These are phyloP conservation scores for Herpailurus yagouaroundi DNA, from an alignment of 2,113 vertebrate genomes.

Conservation along the genomic window DNA sequence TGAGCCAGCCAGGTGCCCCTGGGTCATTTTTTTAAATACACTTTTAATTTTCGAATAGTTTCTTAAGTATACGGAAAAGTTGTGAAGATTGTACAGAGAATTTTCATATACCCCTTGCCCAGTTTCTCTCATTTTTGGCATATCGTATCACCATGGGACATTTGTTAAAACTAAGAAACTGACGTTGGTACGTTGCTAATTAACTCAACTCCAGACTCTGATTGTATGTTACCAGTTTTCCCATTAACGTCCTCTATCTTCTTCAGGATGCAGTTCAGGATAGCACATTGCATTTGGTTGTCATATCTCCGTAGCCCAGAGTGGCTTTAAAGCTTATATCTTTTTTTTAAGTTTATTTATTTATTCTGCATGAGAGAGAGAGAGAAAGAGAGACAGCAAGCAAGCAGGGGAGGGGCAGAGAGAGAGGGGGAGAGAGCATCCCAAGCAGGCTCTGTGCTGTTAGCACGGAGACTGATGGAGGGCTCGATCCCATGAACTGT, in stretches of 20 bases:
- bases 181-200: not conserved
- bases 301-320: not conserved
- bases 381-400: too few species aligned
- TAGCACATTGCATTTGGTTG: not conserved
- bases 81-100: not conserved
- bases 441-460: too few species aligned
- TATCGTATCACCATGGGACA: not conserved
- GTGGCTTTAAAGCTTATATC: not conserved
- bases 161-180: conserved; percentile 5
- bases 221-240: not conserved
- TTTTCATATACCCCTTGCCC: not conserved
- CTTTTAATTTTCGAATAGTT: not conserved
- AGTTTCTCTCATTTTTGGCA: not conserved
- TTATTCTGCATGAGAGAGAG: too few species aligned
- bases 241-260: not conserved
- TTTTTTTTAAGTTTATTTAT: not conserved
- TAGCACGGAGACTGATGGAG: too few species aligned
- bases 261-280: not conserved
- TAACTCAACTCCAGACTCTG: not conserved
- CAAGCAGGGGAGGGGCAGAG: too few species aligned
- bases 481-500: too few species aligned
- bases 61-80: not conserved
- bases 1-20: not conserved
- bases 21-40: not conserved
- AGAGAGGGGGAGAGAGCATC: too few species aligned